These are phyloP conservation scores for Eublepharis macularius DNA, from an alignment of 2,113 vertebrate genomes.

Conservation along the genomic window DNA sequence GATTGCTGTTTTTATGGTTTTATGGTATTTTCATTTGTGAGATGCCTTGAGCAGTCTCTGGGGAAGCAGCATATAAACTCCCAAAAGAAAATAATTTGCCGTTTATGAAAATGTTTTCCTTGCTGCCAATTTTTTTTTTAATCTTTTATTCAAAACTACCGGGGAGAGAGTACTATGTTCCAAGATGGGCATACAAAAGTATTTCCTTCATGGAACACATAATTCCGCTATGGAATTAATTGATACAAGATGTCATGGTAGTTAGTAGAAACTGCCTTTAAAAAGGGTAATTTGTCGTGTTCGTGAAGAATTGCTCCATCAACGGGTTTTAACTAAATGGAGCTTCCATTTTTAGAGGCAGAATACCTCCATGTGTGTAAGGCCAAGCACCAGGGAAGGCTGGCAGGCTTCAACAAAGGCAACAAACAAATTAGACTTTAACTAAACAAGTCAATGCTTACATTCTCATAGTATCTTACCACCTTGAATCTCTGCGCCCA, in stretches of 20 bases:
- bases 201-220: background rate
- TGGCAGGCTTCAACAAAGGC: background rate
- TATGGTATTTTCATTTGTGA: too few relatives aligned
- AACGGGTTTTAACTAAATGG: background rate
- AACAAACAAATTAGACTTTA: background rate
- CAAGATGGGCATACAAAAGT: background rate
- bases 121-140: too few relatives aligned
- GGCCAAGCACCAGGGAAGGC: background rate
- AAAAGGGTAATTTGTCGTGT: background rate
- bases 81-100: too few relatives aligned
- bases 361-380: too few relatives aligned
- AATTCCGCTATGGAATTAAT: background rate
- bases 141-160: background rate
- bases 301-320: background rate
- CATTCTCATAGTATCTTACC: background rate
- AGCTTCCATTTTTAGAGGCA: background rate
- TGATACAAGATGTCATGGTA: background rate
- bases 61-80: too few relatives aligned
- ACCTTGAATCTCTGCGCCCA: too few relatives aligned
- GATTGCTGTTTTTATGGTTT: too few relatives aligned
- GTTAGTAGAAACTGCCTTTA: background rate
- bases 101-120: too few relatives aligned
- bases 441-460: background rate
- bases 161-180: background rate
- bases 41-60: too few relatives aligned